A percentile compares a stretch with the other conserved stretches of the same genome.
These are phyloP conservation scores for Danio albolineatus DNA, from an alignment of 2,797 vertebrate genomes.

Conservation along the genomic window DNA sequence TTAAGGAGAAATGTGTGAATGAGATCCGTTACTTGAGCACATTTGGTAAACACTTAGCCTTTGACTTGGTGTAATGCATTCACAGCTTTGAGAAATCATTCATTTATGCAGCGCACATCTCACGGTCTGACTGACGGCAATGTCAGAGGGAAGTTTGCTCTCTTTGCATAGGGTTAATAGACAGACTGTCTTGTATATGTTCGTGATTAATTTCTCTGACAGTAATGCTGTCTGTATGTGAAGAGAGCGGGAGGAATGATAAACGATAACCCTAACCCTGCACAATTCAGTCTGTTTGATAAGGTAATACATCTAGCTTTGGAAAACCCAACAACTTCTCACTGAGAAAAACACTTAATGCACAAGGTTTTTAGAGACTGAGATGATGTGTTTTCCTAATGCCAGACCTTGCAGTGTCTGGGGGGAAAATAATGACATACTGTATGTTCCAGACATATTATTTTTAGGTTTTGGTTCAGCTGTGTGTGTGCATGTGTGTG, in stretches of 20 bases:
- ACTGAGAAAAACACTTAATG: background rate
- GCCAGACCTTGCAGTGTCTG: background rate
- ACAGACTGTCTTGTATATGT: slow-evolving; percentile 40
- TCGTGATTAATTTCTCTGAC: slow-evolving; percentile 51
- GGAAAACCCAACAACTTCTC: background rate
- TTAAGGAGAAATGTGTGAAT: slow-evolving; percentile 19
- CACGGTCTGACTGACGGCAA: slow-evolving; percentile 30
- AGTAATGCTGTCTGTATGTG: slow-evolving; percentile 49
- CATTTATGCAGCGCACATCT: slow-evolving; percentile 15
- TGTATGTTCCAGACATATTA: background rate
- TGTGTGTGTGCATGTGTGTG: no score
- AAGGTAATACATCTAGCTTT: slow-evolving; percentile 29
- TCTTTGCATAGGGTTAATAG: slow-evolving; percentile 38
- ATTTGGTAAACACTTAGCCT: slow-evolving; percentile 32
- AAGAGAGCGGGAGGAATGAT: slow-evolving; percentile 47
- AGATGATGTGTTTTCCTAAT: background rate
- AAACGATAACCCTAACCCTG: slow-evolving; percentile 43
- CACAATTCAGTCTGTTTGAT: slow-evolving; percentile 23
- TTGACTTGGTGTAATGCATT: slow-evolving; percentile 21
- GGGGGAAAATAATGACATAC: background rate
- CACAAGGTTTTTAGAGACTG: background rate
- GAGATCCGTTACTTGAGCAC: background rate
- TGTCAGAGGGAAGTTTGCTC: slow-evolving; percentile 30
- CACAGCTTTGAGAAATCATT: slow-evolving; percentile 29
- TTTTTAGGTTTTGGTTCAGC: background rate